Evolutionary conservation across 2,113 vertebrate species (phyloP), one percentile per base, ranked within the genome.

Genomic region (Halcyon malimbica): DNA sequence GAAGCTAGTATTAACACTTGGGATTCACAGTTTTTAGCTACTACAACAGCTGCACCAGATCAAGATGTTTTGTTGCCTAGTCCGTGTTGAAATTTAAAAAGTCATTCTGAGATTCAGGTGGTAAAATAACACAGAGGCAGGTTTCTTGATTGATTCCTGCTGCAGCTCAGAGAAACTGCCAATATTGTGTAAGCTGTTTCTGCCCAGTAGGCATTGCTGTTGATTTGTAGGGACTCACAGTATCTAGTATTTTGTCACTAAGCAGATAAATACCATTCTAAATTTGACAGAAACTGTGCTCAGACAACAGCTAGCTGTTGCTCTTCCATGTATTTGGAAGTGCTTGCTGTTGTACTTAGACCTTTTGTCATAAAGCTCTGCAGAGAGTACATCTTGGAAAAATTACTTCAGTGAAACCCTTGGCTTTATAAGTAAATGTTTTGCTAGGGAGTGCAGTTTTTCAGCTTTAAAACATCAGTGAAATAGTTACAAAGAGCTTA

Each of bases 271-370:
- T 60, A 14, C 3, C 14, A 2, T 42, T 16, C 8, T 65, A 33
- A 26, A 48, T 51, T 71, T 82, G 37, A 59, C 23, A 54, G 42
- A 74, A 51, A 35, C 25, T 71, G 8, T 64, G 13, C 3, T 71
- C 44, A 31, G 42, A 74, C 8, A 83, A 59, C 11, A 57, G 13
- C 41, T 90, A 51, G 8, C 37, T 83, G n/a, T 39, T 82, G 28
- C 2, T 88, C 16, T 67, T 85, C 5, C 2, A 5, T 75, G 28
- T 18, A 11, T 59, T 64, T 93, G 56, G 17, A 71, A 81, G 24
- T 17, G 39, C 31, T 39, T 14, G 3, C 37, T 54, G 12, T 71
- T 92, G 37, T 1, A 1, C 3, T 0, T 3, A 59, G 41, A 3
- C 16, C 51, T 51, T 17, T 14, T 82, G 46, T 20, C 2, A 0